Base-by-base conservation (phyloP, 2,113 vertebrate genomes). In the Cnemophilus loriae region DNA sequence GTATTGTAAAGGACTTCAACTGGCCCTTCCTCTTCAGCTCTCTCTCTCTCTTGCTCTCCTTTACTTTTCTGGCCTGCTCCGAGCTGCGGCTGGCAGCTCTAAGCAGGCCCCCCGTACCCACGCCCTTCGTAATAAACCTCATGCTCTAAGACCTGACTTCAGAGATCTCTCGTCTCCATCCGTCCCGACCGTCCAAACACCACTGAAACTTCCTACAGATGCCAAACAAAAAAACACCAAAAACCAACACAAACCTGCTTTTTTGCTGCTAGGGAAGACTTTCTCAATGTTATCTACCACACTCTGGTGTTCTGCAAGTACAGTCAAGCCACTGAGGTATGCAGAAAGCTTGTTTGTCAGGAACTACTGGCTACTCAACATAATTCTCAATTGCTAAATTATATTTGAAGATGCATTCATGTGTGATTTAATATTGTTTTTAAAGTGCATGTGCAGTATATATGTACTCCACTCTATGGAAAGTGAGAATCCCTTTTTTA, bases 321-420 rank as follows among this genome's bases (percentile, higher is more conserved):
- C 32, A 67, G 50, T 64, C 52, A 91, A 39, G 41, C 3, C 67
- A 1, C 0, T 46, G 21, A 87, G 42, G 8, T 24, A 49, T n/a
- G 35, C 42, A 73, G 39, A 87, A 94, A 85, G 1, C 60, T 79
- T 68, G 84, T 90, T 91, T 79, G 17, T 82, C 90, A 60, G 57
- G 82, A 87, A 73, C 15, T 89, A 63, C 70, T 52, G 57, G 49
- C 61, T 94, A 32, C n/a, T 64, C 27, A 19, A 24, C 47, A 33
- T 57, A 35, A 55, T 59, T 68, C 11, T 71, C 21, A 70, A 32
- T 52, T 84, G 35, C 41, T 57, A 68, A 93, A 82, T 82, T 59
- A n/a, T 37, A 56, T 76, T 69, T 90, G 46, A 68, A 76, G 61
- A 64, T 56, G 5, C 26, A 65, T 81, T 69, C 28, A 5, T 67